Conservation (phyloP, 2,113 vertebrate genomes). For the Dasyprocta punctata region DNA sequence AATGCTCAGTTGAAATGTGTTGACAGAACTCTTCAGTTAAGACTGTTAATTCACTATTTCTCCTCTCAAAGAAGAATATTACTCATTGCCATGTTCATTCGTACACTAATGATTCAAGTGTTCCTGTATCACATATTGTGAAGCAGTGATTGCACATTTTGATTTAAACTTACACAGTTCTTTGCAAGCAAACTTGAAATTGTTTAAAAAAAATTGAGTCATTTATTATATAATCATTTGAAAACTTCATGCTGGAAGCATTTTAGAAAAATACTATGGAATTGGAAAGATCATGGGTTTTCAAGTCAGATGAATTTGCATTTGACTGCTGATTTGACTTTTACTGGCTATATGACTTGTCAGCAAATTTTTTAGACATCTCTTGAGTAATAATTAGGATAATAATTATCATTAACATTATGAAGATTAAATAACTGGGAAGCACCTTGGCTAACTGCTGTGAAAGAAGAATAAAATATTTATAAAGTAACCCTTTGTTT, state of each 20-base stretch:
- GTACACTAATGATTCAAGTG: neutral
- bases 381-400: neutral
- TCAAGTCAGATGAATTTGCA: neutral
- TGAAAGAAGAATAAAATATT: neutral
- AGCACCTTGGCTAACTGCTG: neutral
- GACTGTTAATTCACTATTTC: neutral
- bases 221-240: constrained; percentile 27
- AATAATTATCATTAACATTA: neutral
- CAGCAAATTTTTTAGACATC: neutral
- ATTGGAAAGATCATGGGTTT: neutral
- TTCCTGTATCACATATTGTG: neutral
- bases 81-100: neutral
- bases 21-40: neutral
- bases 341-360: neutral
- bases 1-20: neutral
- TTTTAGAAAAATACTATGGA: neutral
- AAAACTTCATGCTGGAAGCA: neutral
- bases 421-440: neutral
- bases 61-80: neutral
- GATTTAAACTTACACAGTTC: neutral
- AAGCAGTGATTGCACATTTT: neutral
- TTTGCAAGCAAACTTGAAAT: neutral
- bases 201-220: constrained; percentile 25
- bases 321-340: neutral
- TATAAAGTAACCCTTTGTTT: neutral